Evolutionary conservation across 1,140 invertebrate species (phyloP).

Genomic region (Polypedilum pembai): DNA sequence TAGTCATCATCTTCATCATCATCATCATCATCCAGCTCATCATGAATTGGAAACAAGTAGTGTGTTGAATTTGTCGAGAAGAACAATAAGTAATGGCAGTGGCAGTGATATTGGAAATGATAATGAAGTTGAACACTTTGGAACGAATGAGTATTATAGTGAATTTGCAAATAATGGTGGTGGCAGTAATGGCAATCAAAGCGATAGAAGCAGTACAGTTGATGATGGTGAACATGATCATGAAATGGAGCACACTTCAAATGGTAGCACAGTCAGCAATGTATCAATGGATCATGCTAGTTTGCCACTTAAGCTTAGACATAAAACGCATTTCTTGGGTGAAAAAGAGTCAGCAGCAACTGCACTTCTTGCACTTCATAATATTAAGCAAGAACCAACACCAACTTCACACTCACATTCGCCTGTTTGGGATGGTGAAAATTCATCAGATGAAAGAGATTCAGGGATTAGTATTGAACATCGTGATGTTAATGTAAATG

Average conservation of each 20-base stretch:
- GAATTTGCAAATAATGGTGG: constrained; percentile 14
- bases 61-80: constrained; percentile 58
- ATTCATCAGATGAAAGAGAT: constrained; percentile 78
- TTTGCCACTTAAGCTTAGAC: constrained; percentile 79
- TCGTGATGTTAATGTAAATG: neutral
- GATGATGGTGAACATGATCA: constrained; percentile 30
- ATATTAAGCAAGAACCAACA: constrained; percentile 75
- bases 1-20: constrained; percentile 25
- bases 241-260: constrained; percentile 24
- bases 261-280: constrained; percentile 20
- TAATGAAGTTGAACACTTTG: constrained; percentile 24
- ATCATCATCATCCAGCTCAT: constrained; percentile 9
- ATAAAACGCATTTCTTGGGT: constrained; percentile 76
- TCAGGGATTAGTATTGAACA: constrained; percentile 74
- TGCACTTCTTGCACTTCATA: constrained; percentile 66
- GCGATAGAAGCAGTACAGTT: constrained; percentile 28
- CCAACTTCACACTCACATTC: constrained; percentile 52
- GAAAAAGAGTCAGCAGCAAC: constrained; percentile 73
- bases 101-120: constrained; percentile 26
- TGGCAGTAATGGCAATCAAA: constrained; percentile 15
- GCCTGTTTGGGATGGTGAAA: constrained; percentile 74
- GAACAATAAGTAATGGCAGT: constrained; percentile 38
- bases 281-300: constrained; percentile 46
- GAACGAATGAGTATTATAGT: constrained; percentile 23
- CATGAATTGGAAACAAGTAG: constrained; percentile 20